Conservation (phyloP, 2,797 vertebrate species). For the Falco concolor region DNA sequence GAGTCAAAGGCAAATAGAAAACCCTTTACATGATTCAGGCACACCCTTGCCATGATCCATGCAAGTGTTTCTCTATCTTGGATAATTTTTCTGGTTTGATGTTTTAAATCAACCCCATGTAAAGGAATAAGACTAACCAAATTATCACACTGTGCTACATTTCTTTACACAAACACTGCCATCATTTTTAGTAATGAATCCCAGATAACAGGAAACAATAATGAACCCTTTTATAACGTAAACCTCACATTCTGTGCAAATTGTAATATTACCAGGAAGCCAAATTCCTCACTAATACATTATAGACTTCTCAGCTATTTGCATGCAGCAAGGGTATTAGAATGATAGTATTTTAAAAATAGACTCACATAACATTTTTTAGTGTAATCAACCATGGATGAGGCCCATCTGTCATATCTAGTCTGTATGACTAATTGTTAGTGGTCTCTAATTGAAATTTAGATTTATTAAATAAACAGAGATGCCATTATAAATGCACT, state of each 20-base stretch:
- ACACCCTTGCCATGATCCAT: background rate
- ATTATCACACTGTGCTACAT: background rate
- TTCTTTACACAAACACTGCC: background rate
- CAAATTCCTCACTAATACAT: background rate
- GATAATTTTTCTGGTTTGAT: background rate
- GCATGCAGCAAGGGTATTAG: slow-evolving; percentile 12
- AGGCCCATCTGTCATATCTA: slow-evolving; percentile 61
- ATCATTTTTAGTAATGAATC: background rate
- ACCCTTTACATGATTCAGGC: background rate
- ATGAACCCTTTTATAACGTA: background rate
- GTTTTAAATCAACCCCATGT: background rate
- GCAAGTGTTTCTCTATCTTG: background rate
- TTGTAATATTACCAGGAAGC: background rate
- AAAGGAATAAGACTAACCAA: slow-evolving; percentile 5
- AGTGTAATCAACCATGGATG: slow-evolving; percentile 34
- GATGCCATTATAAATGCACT: slow-evolving; percentile 44
- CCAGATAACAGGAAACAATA: background rate
- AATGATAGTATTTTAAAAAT: slow-evolving; percentile 59
- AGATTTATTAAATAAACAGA: slow-evolving; percentile 58
- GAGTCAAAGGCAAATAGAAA: background rate
- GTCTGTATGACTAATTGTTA: slow-evolving; percentile 49
- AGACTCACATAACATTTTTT: slow-evolving; percentile 37
- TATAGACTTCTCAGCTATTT: background rate
- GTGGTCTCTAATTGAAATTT: slow-evolving; percentile 56
- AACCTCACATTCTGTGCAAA: background rate